A percentile compares a stretch with the other conserved stretches of the same genome.
These are phyloP conservation scores for Thysanoteuthis rhombus DNA, from an alignment of 2,888 invertebrate species.

Conservation along the genomic window DNA sequence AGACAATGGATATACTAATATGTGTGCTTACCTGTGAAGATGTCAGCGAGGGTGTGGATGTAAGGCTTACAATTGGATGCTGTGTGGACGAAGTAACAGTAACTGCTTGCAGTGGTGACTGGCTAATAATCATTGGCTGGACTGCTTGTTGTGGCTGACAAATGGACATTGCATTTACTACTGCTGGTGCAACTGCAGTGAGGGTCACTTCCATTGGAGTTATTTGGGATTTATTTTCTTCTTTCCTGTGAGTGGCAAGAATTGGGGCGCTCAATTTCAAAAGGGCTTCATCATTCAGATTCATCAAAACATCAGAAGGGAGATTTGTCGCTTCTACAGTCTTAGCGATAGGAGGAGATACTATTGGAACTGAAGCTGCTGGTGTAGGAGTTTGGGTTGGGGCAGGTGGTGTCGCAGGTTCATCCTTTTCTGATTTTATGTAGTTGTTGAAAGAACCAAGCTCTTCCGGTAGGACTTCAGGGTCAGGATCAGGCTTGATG, in stretches of 20 bases:
- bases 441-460: conserved; percentile 14
- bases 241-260: not conserved
- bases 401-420: not conserved
- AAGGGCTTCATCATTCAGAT: not conserved
- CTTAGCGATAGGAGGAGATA: not conserved
- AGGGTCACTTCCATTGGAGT: not conserved
- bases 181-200: conserved; percentile 40
- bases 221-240: not conserved
- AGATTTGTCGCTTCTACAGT: not conserved
- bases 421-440: conserved; percentile 19
- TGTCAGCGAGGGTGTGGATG: not conserved
- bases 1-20: not conserved
- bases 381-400: not conserved
- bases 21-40: conserved; percentile 13
- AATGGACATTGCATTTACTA: conserved; percentile 42
- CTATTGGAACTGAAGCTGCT: not conserved
- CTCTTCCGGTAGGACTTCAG: conserved; percentile 18
- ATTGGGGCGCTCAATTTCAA: not conserved
- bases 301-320: conserved; percentile 12
- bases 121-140: conserved; percentile 24
- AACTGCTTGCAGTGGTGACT: conserved; percentile 24
- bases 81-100: conserved; percentile 1
- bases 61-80: conserved; percentile 27
- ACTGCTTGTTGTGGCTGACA: conserved; percentile 24
- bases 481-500: conserved; percentile 15